phyloP scores from a whole-genome alignment of 2,888 invertebrate species.

The Eremobia ochroleuca region DNA sequence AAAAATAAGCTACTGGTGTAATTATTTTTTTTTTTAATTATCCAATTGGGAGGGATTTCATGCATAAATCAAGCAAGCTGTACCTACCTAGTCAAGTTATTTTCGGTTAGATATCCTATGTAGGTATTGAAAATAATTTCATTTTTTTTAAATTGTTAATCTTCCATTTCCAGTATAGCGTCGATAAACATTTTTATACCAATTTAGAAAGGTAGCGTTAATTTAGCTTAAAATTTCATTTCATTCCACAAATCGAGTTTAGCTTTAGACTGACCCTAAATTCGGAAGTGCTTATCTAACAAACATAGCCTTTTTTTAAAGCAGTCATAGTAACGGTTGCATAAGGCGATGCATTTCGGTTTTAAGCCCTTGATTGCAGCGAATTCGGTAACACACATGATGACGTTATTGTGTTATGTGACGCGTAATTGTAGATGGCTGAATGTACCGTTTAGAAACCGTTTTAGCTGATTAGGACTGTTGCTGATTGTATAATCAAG shows the following conservation, averaged over 20 bases:
- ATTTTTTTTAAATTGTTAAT: neutral
- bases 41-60: neutral
- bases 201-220: neutral
- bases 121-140: neutral
- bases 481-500: neutral
- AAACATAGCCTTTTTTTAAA: conserved; percentile 50
- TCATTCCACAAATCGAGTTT: neutral
- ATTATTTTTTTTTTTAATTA: neutral
- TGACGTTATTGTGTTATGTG: neutral
- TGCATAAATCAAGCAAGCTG: neutral
- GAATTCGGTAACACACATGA: conserved; percentile 37
- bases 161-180: neutral
- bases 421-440: neutral
- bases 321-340: conserved; percentile 27
- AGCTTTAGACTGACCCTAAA: conserved; percentile 14
- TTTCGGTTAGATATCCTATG: neutral
- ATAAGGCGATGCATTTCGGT: conserved; percentile 40
- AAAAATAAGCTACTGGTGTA: neutral
- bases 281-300: conserved; percentile 42
- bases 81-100: neutral
- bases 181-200: neutral
- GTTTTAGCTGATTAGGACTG: neutral
- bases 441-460: conserved; percentile 13
- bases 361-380: conserved; percentile 25
- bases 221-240: neutral